Conservation (phyloP, 2,888 invertebrate species). For the Polietes domitor region DNA sequence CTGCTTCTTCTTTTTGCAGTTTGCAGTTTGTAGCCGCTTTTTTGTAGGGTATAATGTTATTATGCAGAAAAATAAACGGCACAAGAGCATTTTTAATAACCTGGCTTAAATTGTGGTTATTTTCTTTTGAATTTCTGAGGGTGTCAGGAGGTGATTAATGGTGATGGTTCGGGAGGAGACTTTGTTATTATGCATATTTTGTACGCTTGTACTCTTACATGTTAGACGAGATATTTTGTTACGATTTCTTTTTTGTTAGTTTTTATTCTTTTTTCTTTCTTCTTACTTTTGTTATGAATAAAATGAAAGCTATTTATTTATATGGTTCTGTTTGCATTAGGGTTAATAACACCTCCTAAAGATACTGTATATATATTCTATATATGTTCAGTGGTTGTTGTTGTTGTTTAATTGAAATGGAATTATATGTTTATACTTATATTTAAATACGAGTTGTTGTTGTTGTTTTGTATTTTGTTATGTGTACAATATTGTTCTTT, state of each 20-base stretch:
- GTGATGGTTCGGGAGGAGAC: slow-evolving; percentile 8
- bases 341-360: slow-evolving; percentile 11
- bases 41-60: neutral
- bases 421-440: slow-evolving; percentile 56
- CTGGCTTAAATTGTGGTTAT: slow-evolving; percentile 11
- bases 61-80: neutral
- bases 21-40: slow-evolving; percentile 47
- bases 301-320: slow-evolving; percentile 57
- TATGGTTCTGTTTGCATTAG: slow-evolving; percentile 29
- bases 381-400: slow-evolving; percentile 24
- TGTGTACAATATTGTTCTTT: slow-evolving; percentile 64
- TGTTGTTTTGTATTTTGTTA: slow-evolving; percentile 49
- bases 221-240: slow-evolving; percentile 1
- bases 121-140: slow-evolving; percentile 37
- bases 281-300: slow-evolving; percentile 23
- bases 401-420: slow-evolving; percentile 50
- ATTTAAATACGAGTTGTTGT: slow-evolving; percentile 44
- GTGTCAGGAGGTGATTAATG: slow-evolving; percentile 12
- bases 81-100: neutral
- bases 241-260: neutral
- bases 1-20: slow-evolving; percentile 39
- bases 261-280: slow-evolving; percentile 14
- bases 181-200: slow-evolving; percentile 36
- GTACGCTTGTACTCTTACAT: slow-evolving; percentile 55
- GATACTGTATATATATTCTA: slow-evolving; percentile 12